phyloP scores from a whole-genome alignment of 1,140 invertebrate species.

The Globodera ellingtonae region DNA sequence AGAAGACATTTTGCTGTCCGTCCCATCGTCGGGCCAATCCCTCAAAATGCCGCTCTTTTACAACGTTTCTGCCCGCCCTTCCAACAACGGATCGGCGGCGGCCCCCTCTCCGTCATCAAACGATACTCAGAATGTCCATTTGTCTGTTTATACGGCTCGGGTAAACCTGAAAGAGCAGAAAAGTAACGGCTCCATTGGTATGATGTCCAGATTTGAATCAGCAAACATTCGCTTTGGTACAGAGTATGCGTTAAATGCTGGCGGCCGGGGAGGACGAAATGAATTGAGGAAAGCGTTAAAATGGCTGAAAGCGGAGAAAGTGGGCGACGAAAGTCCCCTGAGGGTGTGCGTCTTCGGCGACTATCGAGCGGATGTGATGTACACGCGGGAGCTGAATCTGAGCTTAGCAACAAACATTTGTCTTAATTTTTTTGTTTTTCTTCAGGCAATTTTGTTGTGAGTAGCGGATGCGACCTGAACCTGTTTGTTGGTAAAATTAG shows the following conservation, averaged over 20 bases:
- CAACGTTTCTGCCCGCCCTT: background rate
- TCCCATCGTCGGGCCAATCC: background rate
- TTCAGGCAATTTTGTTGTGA: background rate
- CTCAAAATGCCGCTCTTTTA: background rate
- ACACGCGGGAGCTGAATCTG: slow-evolving; percentile 13
- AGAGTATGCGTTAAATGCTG: background rate
- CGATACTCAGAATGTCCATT: slow-evolving; percentile 1
- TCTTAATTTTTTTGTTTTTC: background rate
- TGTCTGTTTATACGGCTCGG: background rate
- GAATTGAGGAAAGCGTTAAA: background rate
- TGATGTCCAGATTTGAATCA: background rate
- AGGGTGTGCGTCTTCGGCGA: slow-evolving; percentile 22
- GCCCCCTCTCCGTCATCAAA: background rate
- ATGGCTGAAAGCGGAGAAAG: background rate
- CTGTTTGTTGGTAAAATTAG: slow-evolving; percentile 6
- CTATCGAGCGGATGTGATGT: slow-evolving; percentile 15
- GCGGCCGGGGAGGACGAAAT: background rate
- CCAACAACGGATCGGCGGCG: background rate
- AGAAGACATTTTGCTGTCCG: background rate
- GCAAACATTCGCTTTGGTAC: background rate
- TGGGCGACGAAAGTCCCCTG: slow-evolving; percentile 1
- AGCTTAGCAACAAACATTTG: background rate
- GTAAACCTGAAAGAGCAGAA: background rate
- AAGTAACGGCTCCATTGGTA: background rate
- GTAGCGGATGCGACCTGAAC: slow-evolving; percentile 19